These are phyloP conservation scores for Latheticus oryzae DNA, from an alignment of 2,888 invertebrate genomes.

Conservation along the genomic window DNA sequence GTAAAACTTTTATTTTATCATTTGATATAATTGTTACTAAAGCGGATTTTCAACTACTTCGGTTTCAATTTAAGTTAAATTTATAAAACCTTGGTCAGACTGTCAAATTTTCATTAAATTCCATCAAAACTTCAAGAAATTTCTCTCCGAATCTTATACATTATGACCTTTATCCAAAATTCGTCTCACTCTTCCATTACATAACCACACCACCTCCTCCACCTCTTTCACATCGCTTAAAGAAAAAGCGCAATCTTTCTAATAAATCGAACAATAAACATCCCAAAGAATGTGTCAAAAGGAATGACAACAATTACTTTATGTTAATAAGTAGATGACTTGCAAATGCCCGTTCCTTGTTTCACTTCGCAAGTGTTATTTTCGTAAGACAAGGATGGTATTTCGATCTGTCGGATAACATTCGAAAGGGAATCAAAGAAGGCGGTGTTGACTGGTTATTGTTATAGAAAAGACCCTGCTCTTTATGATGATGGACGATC, in stretches of 20 bases:
- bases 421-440: slow-evolving; percentile 53
- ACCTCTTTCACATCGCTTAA: slow-evolving; percentile 10
- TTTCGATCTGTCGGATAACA: slow-evolving; percentile 47
- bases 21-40: too few species aligned
- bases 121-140: too few species aligned
- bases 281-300: slow-evolving; percentile 55
- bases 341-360: slow-evolving; percentile 48
- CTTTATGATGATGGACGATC: slow-evolving; percentile 52
- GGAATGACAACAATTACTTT: slow-evolving; percentile 61
- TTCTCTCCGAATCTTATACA: too few species aligned
- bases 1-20: too few species aligned
- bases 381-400: slow-evolving; percentile 46
- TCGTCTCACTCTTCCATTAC: slow-evolving; percentile 10
- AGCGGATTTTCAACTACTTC: too few species aligned
- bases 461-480: slow-evolving; percentile 50
- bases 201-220: slow-evolving; percentile 9
- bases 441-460: slow-evolving; percentile 57
- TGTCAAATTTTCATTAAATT: too few species aligned
- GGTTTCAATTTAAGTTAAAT: too few species aligned
- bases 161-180: slow-evolving; percentile 23
- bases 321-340: slow-evolving; percentile 60
- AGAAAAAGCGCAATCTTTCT: slow-evolving; percentile 15
- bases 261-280: slow-evolving; percentile 40
- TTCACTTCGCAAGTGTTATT: slow-evolving; percentile 20
- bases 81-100: too few species aligned